phyloP scores from a whole-genome alignment of 2,888 invertebrate genomes.

The Xestoiulus laeticollis region DNA sequence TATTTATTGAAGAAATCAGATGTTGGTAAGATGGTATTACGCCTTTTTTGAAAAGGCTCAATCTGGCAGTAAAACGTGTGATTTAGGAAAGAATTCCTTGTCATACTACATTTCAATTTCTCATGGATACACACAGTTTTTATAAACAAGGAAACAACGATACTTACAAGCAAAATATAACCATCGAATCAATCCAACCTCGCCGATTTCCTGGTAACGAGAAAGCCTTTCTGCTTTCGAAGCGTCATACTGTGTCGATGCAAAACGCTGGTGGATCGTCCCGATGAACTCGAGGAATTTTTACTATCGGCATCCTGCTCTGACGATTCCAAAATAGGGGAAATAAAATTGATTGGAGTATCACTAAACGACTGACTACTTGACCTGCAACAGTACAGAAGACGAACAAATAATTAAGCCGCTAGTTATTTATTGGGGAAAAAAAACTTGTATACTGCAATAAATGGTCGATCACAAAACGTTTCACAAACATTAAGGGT shows the following conservation, averaged over 20 bases:
- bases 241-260: slow-evolving; percentile 32
- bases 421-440: background rate
- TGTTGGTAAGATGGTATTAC: background rate
- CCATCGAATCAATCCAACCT: background rate
- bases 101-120: background rate
- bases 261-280: background rate
- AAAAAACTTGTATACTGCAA: background rate
- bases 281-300: background rate
- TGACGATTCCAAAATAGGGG: slow-evolving; percentile 16
- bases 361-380: slow-evolving; percentile 25
- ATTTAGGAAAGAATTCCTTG: background rate
- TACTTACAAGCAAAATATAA: slow-evolving; percentile 6
- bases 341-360: slow-evolving; percentile 45
- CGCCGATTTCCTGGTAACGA: background rate
- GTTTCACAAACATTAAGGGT: no score
- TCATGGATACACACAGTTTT: background rate
- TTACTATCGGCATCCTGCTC: background rate
- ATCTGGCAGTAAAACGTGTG: background rate
- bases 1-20: background rate
- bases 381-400: background rate
- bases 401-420: background rate
- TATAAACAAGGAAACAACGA: background rate
- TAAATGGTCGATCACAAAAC: background rate
- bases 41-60: slow-evolving; percentile 1
- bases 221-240: slow-evolving; percentile 21